These are phyloP conservation scores for Limanda limanda DNA, from an alignment of 2,113 vertebrate genomes.

Conservation along the genomic window DNA sequence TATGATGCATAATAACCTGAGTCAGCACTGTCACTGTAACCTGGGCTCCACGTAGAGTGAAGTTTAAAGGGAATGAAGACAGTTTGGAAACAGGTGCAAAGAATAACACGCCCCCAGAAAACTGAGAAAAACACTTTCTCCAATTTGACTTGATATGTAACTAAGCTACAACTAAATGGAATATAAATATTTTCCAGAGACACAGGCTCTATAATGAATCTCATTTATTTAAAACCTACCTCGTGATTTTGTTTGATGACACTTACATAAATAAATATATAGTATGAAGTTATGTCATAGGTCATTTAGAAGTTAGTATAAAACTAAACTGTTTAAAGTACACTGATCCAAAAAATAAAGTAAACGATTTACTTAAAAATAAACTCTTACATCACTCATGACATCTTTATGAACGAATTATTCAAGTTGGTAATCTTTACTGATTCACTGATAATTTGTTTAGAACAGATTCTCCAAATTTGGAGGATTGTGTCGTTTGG, in stretches of 20 bases:
- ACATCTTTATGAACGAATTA: too few relatives aligned
- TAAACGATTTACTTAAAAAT: too few relatives aligned
- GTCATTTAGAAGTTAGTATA: too few relatives aligned
- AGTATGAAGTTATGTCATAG: neutral
- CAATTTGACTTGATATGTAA: neutral
- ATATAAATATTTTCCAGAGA: too few relatives aligned
- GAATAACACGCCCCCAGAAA: neutral
- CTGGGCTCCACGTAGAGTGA: neutral
- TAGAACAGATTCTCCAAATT: neutral
- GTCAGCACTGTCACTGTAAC: neutral
- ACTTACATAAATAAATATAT: neutral
- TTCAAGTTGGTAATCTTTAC: too few relatives aligned
- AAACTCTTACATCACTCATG: too few relatives aligned
- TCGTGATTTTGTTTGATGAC: too few relatives aligned
- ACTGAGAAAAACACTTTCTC: neutral
- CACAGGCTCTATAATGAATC: neutral
- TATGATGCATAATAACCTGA: neutral
- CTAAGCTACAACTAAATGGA: neutral
- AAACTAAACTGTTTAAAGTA: too few relatives aligned
- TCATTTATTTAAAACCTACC: neutral
- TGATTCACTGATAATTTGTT: too few relatives aligned
- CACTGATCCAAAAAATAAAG: too few relatives aligned
- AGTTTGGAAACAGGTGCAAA: neutral
- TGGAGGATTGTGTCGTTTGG: neutral
- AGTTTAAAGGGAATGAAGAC: neutral